phyloP scores from a whole-genome alignment of 2,888 invertebrate species.

The Nasonia oneida region DNA sequence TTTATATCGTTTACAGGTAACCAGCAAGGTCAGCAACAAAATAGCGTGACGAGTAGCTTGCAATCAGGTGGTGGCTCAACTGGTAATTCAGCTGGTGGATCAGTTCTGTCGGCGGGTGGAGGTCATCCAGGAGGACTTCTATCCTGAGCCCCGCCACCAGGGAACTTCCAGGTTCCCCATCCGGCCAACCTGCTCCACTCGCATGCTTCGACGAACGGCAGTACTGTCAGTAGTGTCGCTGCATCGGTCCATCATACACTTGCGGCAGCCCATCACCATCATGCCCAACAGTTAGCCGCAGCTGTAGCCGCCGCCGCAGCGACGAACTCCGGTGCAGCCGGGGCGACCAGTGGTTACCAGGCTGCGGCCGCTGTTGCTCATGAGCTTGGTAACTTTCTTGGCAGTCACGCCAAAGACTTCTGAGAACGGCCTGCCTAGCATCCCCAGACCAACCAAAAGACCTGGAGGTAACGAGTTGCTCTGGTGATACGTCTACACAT shows the following conservation, averaged over 20 bases:
- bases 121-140: constrained; percentile 77
- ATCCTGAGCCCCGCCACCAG: constrained; percentile 80
- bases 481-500: background rate
- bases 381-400: constrained; percentile 74
- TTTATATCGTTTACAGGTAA: constrained; percentile 64
- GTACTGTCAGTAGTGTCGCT: constrained; percentile 67
- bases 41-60: constrained; percentile 75
- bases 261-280: constrained; percentile 74
- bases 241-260: constrained; percentile 73
- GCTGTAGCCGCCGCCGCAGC: constrained; percentile 50
- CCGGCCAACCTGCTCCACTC: constrained; percentile 77
- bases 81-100: constrained; percentile 67
- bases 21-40: constrained; percentile 77
- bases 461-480: constrained; percentile 71
- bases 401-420: constrained; percentile 78
- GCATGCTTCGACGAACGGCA: constrained; percentile 52
- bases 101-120: constrained; percentile 74
- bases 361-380: constrained; percentile 68
- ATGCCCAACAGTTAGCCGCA: constrained; percentile 62
- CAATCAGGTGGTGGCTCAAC: constrained; percentile 13
- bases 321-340: constrained; percentile 13
- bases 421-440: constrained; percentile 75
- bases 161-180: constrained; percentile 79
- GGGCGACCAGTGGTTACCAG: constrained; percentile 45
- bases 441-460: constrained; percentile 59